Base-by-base conservation (phyloP, 2,113 vertebrate species). In the Pterocles orientalis region DNA sequence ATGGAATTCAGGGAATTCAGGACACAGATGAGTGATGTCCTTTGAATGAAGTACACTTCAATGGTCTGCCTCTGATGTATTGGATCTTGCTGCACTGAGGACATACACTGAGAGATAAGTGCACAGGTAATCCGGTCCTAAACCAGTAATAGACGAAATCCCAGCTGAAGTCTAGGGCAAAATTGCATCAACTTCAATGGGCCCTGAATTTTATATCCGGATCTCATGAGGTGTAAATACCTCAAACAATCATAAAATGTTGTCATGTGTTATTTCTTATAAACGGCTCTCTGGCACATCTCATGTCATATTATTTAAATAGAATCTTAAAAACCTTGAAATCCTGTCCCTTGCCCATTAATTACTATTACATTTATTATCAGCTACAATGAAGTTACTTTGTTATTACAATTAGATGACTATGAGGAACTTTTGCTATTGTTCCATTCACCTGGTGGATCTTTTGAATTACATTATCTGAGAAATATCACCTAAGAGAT, bases 401-500 rank as follows among this genome's bases (percentile, higher is more conserved):
- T 33, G 28, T 94, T 83, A 66, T 60, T 62, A 75, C 56, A 85
- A 66, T 81, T n/a, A 88, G 79, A 88, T 80, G 12, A 70, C n/a
- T 87, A 50, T 9, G 29, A 83, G 28, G 23, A 91, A 43, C 66
- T 82, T 94, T 72, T 90, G 43, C 62, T 71, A 39, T 53, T 83
- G 56, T 68, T 94, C 31, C 39, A 18, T 85, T 94, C 70, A 92
- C 47, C 76, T 62, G 48, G 26, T 48, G n/a, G 50, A 90, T 56
- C 14, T 93, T 96, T 75, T 72, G 75, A 82, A 86, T 85, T 61
- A 53, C 43, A 25, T 92, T 90, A 71, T 79, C 54, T 81, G 60
- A 88, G 85, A 94, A 95, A 86, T 82, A 92, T 69, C 66, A 75
- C 77, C 80, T 85, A 53, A 89, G 79, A 90, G 58, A 88, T 47